Percentiles rank a stretch among this genome's conserved stretches.
Conservation (phyloP, 2,797 vertebrate genomes). For the Sarcoramphus papa region DNA sequence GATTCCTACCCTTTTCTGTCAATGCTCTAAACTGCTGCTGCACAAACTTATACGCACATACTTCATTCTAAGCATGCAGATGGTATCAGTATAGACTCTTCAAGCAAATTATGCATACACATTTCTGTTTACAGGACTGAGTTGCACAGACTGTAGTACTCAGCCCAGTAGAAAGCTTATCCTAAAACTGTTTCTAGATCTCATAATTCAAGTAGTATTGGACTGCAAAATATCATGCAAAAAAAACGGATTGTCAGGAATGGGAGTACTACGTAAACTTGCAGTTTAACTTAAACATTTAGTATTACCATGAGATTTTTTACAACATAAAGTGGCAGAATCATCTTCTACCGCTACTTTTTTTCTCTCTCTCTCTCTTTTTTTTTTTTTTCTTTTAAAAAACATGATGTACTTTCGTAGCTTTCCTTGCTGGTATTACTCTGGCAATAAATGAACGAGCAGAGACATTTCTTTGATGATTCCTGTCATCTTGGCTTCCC, state of each 20-base stretch:
- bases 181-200: background rate
- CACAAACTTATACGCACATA: background rate
- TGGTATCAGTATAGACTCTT: background rate
- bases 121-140: background rate
- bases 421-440: background rate
- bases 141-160: background rate
- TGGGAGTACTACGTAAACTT: background rate
- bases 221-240: background rate
- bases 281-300: background rate
- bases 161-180: background rate
- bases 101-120: background rate
- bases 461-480: background rate
- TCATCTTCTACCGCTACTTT: background rate
- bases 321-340: background rate
- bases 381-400: background rate
- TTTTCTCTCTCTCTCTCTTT: background rate
- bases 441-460: background rate
- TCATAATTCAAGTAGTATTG: background rate
- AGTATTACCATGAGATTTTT: background rate
- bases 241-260: background rate
- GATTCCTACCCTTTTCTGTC: background rate
- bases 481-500: background rate
- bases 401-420: background rate
- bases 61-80: background rate
- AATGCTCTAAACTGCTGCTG: background rate